Evolutionary conservation across 2,888 invertebrate genomes (phyloP).

Genomic region (Trichogramma dendrolimi): DNA sequence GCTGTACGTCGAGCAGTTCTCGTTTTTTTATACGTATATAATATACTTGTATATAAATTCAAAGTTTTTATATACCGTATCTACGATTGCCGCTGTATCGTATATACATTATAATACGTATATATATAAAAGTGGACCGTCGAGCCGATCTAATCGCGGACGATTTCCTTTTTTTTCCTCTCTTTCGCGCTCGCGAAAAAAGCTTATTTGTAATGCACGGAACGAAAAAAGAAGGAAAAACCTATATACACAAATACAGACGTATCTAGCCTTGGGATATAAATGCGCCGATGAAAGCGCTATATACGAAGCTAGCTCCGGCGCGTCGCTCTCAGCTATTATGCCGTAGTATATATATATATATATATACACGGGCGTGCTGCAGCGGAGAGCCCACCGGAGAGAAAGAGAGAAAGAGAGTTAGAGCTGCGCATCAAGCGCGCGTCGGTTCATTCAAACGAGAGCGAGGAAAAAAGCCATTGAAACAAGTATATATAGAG

Average conservation of each 20-base stretch:
- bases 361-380: no score
- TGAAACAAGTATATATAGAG: constrained; percentile 47
- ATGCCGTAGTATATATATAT: no score
- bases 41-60: background rate
- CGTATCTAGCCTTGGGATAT: no score
- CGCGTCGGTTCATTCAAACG: constrained; percentile 45
- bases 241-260: no score
- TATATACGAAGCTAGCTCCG: no score
- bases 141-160: background rate
- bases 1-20: constrained; percentile 32
- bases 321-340: no score
- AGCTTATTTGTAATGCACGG: no score
- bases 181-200: no score
- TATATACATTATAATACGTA: background rate
- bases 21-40: constrained; percentile 3
- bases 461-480: constrained; percentile 45
- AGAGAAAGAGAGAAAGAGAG: constrained; percentile 2
- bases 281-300: no score
- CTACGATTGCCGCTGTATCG: background rate
- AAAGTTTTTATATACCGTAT: background rate
- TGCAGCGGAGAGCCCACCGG: background rate
- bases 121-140: background rate
- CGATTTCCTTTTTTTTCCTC: background rate
- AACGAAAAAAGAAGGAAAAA: no score
- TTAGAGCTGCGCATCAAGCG: constrained; percentile 1